These are phyloP conservation scores for Apostichopus parvimensis DNA, from an alignment of 35 echinoderm and acorn worm species.

Conservation along the genomic window DNA sequence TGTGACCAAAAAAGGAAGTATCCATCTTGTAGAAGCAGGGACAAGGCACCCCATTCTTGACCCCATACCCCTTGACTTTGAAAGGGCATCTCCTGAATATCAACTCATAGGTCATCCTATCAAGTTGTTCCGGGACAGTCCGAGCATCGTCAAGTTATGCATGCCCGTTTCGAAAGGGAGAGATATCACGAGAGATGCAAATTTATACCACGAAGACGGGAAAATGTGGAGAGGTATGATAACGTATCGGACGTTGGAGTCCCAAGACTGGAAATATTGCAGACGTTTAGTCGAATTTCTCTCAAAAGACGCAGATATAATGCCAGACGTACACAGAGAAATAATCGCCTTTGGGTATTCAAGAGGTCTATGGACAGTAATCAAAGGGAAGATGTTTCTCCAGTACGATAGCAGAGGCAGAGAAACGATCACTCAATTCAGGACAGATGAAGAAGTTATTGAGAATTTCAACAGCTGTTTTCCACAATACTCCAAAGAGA, in stretches of 20 bases:
- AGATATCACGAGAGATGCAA: neutral
- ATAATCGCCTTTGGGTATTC: neutral
- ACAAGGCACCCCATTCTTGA: neutral
- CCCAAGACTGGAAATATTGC: neutral
- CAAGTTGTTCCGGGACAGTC: neutral
- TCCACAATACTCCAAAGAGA: neutral
- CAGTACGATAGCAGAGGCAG: neutral
- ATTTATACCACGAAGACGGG: neutral
- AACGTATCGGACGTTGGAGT: neutral
- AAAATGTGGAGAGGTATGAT: constrained; percentile 1
- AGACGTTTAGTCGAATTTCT: neutral
- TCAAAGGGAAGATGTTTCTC: neutral
- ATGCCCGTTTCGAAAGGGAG: neutral
- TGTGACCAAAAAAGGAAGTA: neutral
- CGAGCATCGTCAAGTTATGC: constrained; percentile 11
- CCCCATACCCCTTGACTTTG: constrained; percentile 5
- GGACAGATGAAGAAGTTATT: neutral
- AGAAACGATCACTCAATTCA: neutral
- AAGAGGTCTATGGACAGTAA: neutral
- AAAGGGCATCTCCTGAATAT: neutral
- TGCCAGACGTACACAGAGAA: neutral
- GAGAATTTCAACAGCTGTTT: neutral
- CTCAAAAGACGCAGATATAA: neutral
- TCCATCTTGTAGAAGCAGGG: constrained; percentile 15
- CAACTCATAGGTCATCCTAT: neutral